Base-by-base conservation (phyloP, 2,888 invertebrate species). In the Drosophila borealis region DNA sequence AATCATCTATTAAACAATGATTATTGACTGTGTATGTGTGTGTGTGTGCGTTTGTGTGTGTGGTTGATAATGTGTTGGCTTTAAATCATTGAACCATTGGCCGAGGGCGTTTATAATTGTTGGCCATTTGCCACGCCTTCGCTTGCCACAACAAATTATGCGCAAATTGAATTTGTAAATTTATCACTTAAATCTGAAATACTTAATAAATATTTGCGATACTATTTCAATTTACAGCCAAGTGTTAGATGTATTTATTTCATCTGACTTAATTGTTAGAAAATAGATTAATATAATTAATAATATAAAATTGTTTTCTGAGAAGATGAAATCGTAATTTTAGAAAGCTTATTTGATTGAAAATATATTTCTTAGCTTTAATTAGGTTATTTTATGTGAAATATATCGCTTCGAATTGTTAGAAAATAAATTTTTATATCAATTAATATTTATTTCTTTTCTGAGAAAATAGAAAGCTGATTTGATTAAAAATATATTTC, bases 1-100 rank as follows among this genome's bases (percentile, higher is more conserved):
- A 74, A 88, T 86, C 88, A 75, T 69, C 78, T 65, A 83, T 85
- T 77, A 86, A 89, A 77, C 72, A 74, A 55, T 74, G 82, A 89
- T 88, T 77, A 89, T 82, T 70, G 64, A 61, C 53, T 13, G 4
- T 33, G 29, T 13, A 25, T 13, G n/a, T 8, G n/a, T 39, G 17
- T 49, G 46, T 36, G 36, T 19, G 34, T 39, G 37, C 17, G n/a
- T n/a, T n/a, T n/a, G n/a, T n/a, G n/a, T 54, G 57, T 39, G 41
- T 61, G 4, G 34, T 25, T 49, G 51, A 45, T 21, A 36, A 21
- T 55, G 48, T 54, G 54, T 41, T 21, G 25, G 77, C 60, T 42
- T 71, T 79, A 89, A 83, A 88, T 82, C 89, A 89, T 81, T 89
- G 65, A 48, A 57, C 63, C 45, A 39, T 69, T 53, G 62, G 72